Evolutionary conservation across 2,797 vertebrate genomes (phyloP).

Genomic region (Bradypodion ventrale): DNA sequence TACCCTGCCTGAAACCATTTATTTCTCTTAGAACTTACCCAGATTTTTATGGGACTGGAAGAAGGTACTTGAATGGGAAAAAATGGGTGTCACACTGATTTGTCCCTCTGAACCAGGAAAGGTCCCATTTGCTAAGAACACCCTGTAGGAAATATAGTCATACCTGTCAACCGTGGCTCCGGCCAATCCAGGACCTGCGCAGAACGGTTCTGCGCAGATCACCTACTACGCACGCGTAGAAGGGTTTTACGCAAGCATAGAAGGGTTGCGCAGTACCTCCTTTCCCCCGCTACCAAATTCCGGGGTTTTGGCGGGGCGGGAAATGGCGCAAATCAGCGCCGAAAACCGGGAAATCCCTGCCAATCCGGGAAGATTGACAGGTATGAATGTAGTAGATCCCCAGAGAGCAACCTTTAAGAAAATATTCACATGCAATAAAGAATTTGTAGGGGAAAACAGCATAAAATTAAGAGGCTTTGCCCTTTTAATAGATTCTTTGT

Average conservation of each 20-base stretch:
- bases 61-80: neutral
- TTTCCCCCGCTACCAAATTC: too few species aligned
- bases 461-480: neutral
- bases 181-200: too few species aligned
- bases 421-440: neutral
- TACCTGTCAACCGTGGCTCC: too few species aligned
- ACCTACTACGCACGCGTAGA: too few species aligned
- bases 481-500: neutral
- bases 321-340: too few species aligned
- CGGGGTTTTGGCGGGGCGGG: too few species aligned
- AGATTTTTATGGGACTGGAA: neutral
- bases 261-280: too few species aligned
- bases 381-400: neutral
- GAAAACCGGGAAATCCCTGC: too few species aligned
- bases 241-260: too few species aligned
- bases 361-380: too few species aligned
- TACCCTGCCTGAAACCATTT: neutral
- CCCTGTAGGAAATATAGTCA: neutral
- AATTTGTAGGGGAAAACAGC: neutral
- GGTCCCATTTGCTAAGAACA: neutral
- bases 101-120: neutral
- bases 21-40: fast-evolving
- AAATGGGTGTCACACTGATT: neutral
- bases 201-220: too few species aligned
- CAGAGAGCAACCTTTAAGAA: neutral